A percentile compares a stretch with the other conserved stretches of the same genome.
Evolutionary conservation across 2,888 invertebrate species (phyloP).

Genomic region (Craniophora ligustri): DNA sequence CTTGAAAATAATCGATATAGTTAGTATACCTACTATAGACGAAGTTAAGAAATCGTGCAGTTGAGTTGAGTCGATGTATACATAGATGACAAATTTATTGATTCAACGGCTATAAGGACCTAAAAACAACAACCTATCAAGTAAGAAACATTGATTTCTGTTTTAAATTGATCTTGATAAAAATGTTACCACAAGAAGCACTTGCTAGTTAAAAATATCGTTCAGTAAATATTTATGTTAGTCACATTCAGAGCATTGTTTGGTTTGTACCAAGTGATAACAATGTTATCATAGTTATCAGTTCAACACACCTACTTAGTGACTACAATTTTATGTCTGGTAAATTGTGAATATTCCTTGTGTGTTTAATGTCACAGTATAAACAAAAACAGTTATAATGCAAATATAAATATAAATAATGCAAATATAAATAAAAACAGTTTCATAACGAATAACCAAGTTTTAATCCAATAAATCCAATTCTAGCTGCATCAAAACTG

Average conservation of each 20-base stretch:
- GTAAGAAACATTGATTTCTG: no score
- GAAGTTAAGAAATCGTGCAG: no score
- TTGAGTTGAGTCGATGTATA: no score
- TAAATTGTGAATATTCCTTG: constrained; percentile 21
- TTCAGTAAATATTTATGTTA: constrained; percentile 47
- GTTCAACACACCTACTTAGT: constrained; percentile 48
- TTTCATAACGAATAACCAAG: background rate
- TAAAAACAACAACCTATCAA: no score
- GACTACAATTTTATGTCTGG: constrained; percentile 34
- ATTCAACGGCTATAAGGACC: no score
- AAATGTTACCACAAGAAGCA: constrained; percentile 25
- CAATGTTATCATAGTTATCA: constrained; percentile 47
- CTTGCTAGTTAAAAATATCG: constrained; percentile 46
- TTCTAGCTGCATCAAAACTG: background rate
- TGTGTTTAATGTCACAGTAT: no score
- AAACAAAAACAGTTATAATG: no score
- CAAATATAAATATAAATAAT: no score
- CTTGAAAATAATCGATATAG: no score
- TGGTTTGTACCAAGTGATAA: constrained; percentile 49
- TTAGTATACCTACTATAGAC: no score
- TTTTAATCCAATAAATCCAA: background rate
- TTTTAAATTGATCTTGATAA: constrained; percentile 5
- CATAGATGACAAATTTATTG: no score
- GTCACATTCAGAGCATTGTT: constrained; percentile 48
- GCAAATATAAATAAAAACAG: background rate